phyloP scores from a whole-genome alignment of 1,140 invertebrate genomes.

The Dendroctonus valens region DNA sequence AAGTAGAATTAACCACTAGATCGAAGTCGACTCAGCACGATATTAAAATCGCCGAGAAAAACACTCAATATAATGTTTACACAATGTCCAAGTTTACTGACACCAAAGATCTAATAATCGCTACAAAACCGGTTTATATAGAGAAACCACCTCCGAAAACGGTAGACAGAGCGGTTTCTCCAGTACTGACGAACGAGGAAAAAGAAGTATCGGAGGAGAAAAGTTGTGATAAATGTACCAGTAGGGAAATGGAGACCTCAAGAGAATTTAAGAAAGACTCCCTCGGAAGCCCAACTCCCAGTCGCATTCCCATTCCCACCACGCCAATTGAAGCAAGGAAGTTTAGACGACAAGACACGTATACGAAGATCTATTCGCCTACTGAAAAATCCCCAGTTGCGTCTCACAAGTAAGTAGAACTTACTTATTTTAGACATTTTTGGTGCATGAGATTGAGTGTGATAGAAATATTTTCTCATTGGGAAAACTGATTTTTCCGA shows the following conservation, averaged over 20 bases:
- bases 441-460: too few relatives aligned
- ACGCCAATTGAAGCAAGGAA: slow-evolving; percentile 51
- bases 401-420: slow-evolving; percentile 17
- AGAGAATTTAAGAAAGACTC: slow-evolving; percentile 48
- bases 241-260: slow-evolving; percentile 34
- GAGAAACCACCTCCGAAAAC: slow-evolving; percentile 35
- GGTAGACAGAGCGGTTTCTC: slow-evolving; percentile 37
- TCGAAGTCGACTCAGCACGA: slow-evolving; percentile 49
- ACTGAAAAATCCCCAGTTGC: slow-evolving; percentile 24
- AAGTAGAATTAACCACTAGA: slow-evolving; percentile 39
- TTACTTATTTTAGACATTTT: background rate
- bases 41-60: slow-evolving; percentile 40
- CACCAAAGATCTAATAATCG: slow-evolving; percentile 40
- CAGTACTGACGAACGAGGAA: slow-evolving; percentile 9
- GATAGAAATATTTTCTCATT: too few relatives aligned
- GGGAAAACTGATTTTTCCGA: too few relatives aligned
- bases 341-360: slow-evolving; percentile 55
- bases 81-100: slow-evolving; percentile 41
- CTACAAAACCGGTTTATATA: slow-evolving; percentile 34
- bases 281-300: slow-evolving; percentile 36
- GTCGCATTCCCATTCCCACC: slow-evolving; percentile 52
- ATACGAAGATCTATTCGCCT: slow-evolving; percentile 49
- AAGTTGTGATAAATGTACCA: slow-evolving; percentile 34
- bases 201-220: slow-evolving; percentile 35
- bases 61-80: slow-evolving; percentile 41